phyloP scores from a whole-genome alignment of 2,888 invertebrate species.

The Leptinotarsa haldemani region DNA sequence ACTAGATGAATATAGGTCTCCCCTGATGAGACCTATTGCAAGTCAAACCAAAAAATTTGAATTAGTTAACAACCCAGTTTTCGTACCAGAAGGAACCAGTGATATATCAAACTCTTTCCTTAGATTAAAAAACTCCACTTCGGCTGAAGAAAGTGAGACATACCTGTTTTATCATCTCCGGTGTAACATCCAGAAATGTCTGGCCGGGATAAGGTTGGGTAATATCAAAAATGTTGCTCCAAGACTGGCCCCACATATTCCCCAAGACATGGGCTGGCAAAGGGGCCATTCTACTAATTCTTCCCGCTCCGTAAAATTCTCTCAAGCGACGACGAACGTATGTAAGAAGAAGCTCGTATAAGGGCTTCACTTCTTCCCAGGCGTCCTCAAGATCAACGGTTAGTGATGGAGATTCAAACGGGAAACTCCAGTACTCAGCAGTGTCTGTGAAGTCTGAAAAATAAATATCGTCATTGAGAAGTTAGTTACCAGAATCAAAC shows the following conservation, averaged over 20 bases:
- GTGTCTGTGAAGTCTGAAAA: slow-evolving; percentile 85
- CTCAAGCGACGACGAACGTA: slow-evolving; percentile 87
- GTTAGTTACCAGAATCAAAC: no score
- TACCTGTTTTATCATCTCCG: slow-evolving; percentile 83
- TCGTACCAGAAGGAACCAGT: neutral
- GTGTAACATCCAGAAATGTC: slow-evolving; percentile 81
- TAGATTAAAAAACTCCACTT: no score
- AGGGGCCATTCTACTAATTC: slow-evolving; percentile 82
- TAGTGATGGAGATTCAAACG: slow-evolving; percentile 83
- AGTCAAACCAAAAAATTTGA: no score
- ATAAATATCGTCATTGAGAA: no score
- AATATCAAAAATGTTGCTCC: slow-evolving; percentile 84
- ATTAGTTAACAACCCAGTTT: no score
- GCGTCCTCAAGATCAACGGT: slow-evolving; percentile 83
- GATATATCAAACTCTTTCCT: no score
- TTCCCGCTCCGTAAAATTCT: slow-evolving; percentile 86
- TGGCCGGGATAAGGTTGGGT: slow-evolving; percentile 89
- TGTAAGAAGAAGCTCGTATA: slow-evolving; percentile 89
- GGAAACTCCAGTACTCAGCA: slow-evolving; percentile 89
- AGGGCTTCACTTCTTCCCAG: slow-evolving; percentile 86
- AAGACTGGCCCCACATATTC: slow-evolving; percentile 92
- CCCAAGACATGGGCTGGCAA: slow-evolving; percentile 88
- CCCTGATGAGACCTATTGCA: no score
- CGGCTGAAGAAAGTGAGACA: neutral
- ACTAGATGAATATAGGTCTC: no score